A percentile compares a stretch with the other conserved stretches of the same genome.
Evolutionary conservation across 2,888 invertebrate genomes (phyloP).

Genomic region (Schrankia costaestrigalis): DNA sequence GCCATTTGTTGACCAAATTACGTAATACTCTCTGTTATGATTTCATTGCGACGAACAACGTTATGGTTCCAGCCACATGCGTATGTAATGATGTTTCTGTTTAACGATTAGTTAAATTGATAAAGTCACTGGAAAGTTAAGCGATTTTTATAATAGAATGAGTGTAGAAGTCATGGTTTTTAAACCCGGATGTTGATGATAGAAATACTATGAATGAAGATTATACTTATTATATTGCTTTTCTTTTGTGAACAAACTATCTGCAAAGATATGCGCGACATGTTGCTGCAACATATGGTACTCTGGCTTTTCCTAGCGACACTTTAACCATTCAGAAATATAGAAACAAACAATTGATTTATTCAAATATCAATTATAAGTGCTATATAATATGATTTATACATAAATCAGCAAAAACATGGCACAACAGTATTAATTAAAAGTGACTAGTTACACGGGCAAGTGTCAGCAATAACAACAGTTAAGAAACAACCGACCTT

Average conservation of each 20-base stretch:
- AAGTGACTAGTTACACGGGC: slow-evolving; percentile 42
- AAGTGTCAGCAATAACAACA: slow-evolving; percentile 46
- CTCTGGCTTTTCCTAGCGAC: no score
- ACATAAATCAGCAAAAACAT: slow-evolving; percentile 36
- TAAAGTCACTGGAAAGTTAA: slow-evolving; percentile 38
- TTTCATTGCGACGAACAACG: slow-evolving; percentile 53
- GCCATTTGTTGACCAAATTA: slow-evolving; percentile 73
- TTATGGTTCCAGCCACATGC: slow-evolving; percentile 35
- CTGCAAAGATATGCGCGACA: no score
- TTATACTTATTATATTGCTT: no score
- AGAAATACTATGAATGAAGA: no score
- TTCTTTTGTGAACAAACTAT: no score
- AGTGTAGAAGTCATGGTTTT: slow-evolving; percentile 51
- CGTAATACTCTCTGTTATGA: slow-evolving; percentile 65
- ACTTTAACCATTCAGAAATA: no score
- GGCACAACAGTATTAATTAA: slow-evolving; percentile 33
- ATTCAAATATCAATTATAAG: no score
- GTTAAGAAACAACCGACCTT: slow-evolving; percentile 59
- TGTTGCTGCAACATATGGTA: no score
- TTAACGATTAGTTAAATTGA: slow-evolving; percentile 32
- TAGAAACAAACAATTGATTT: no score
- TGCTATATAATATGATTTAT: slow-evolving; percentile 16
- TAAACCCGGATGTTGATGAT: slow-evolving; percentile 61
- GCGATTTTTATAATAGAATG: slow-evolving; percentile 40
- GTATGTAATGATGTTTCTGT: slow-evolving; percentile 27